A percentile compares a stretch with the other conserved stretches of the same genome.
These are phyloP conservation scores for Melanerpes formicivorus DNA, from an alignment of 2,113 vertebrate species.

Conservation along the genomic window DNA sequence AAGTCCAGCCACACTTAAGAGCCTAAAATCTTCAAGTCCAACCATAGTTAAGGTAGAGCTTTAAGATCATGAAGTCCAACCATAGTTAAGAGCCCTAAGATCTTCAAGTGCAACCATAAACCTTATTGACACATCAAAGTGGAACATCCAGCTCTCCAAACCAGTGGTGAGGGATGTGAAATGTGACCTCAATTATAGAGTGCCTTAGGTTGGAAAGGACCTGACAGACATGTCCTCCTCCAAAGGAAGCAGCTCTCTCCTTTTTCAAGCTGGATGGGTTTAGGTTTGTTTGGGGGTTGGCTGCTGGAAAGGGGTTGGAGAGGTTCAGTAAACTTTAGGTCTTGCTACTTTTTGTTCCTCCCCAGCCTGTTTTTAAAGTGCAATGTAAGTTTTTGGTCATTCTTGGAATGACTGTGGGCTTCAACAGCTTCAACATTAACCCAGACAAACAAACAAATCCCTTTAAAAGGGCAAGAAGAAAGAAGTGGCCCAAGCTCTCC, in stretches of 20 bases:
- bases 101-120: background rate
- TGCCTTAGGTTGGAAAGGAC: no score
- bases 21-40: no score
- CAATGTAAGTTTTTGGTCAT: background rate
- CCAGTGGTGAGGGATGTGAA: background rate
- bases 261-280: background rate
- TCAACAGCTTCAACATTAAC: background rate
- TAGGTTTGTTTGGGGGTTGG: background rate
- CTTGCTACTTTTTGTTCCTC: background rate
- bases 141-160: background rate
- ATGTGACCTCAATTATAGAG: background rate
- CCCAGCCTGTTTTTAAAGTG: background rate
- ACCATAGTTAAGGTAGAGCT: no score
- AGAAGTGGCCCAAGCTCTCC: background rate
- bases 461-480: background rate
- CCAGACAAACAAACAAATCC: no score
- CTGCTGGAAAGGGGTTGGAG: background rate
- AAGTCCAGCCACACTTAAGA: no score
- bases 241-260: background rate
- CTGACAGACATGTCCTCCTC: no score
- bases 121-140: background rate
- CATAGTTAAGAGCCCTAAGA: no score
- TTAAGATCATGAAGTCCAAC: no score
- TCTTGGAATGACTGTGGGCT: background rate
- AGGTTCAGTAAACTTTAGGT: background rate